These are phyloP conservation scores for Saturnia japonica DNA, from an alignment of 2,888 invertebrate species.

Conservation along the genomic window DNA sequence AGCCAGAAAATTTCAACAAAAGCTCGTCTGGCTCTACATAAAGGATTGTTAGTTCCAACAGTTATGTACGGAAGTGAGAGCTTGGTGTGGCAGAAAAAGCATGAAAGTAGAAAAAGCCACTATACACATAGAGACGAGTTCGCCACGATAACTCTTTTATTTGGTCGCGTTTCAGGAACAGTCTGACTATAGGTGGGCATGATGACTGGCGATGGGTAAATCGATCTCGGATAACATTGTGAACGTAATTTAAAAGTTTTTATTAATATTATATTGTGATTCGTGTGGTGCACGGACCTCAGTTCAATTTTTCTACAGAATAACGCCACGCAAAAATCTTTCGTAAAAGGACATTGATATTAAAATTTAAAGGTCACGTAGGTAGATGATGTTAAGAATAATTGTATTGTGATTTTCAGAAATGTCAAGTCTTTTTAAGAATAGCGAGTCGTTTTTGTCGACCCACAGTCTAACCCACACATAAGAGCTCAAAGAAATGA, in stretches of 20 bases:
- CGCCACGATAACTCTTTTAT: no score
- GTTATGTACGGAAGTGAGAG: no score
- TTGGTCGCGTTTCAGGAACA: no score
- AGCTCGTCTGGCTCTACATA: no score
- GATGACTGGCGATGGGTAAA: no score
- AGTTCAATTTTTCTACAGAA: slow-evolving; percentile 11
- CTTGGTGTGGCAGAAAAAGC: no score
- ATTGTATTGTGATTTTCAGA: neutral
- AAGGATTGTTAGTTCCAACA: no score
- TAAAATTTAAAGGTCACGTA: slow-evolving; percentile 23
- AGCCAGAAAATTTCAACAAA: no score
- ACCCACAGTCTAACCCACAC: neutral
- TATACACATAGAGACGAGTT: no score
- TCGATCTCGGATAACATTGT: no score
- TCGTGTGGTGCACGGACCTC: neutral
- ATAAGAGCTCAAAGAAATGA: neutral
- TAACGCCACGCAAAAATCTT: slow-evolving; percentile 20
- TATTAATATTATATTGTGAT: neutral
- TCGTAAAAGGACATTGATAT: slow-evolving; percentile 16
- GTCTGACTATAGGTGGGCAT: no score
- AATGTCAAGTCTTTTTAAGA: neutral
- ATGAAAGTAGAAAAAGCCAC: no score
- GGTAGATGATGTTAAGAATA: neutral
- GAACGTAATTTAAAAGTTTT: neutral
- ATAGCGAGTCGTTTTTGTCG: neutral